Conservation (phyloP, 1,140 invertebrate genomes). For the Drosophila navojoa region DNA sequence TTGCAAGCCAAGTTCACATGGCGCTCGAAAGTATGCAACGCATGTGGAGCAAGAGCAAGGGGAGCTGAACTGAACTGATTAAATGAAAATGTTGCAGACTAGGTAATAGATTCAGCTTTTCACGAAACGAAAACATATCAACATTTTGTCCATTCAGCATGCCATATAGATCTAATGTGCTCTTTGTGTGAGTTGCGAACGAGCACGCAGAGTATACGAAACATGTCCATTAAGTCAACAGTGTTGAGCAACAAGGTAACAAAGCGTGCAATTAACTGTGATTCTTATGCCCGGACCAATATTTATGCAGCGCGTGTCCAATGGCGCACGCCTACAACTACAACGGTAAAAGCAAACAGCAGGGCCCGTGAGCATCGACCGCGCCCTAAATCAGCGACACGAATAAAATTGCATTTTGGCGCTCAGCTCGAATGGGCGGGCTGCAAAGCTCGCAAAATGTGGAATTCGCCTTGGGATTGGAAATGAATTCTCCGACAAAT, state of each 20-base stretch:
- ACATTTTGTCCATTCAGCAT: no score
- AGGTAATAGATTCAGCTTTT: no score
- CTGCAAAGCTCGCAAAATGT: conserved; percentile 53
- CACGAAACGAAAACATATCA: no score
- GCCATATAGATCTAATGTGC: not conserved
- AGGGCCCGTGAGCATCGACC: not conserved
- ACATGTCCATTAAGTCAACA: conserved; percentile 22
- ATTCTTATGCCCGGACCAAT: conserved; percentile 66
- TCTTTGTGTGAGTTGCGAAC: not conserved
- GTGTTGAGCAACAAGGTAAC: conserved; percentile 46
- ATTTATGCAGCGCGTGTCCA: conserved; percentile 57
- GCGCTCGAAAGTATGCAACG: conserved; percentile 18
- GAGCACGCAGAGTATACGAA: not conserved
- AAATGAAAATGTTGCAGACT: not conserved
- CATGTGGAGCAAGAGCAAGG: conserved; percentile 28
- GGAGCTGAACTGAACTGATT: not conserved
- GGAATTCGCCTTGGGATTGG: conserved; percentile 47
- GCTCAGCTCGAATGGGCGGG: conserved; percentile 3
- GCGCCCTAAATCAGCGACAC: conserved; percentile 53
- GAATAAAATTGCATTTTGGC: conserved; percentile 51
- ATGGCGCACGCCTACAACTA: conserved; percentile 36
- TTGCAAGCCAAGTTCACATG: not conserved
- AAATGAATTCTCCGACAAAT: conserved; percentile 9
- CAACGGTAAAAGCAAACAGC: not conserved
- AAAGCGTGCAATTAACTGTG: conserved; percentile 73